Conservation (phyloP, 2,888 invertebrate genomes). For the Sphaeridia pumilis region DNA sequence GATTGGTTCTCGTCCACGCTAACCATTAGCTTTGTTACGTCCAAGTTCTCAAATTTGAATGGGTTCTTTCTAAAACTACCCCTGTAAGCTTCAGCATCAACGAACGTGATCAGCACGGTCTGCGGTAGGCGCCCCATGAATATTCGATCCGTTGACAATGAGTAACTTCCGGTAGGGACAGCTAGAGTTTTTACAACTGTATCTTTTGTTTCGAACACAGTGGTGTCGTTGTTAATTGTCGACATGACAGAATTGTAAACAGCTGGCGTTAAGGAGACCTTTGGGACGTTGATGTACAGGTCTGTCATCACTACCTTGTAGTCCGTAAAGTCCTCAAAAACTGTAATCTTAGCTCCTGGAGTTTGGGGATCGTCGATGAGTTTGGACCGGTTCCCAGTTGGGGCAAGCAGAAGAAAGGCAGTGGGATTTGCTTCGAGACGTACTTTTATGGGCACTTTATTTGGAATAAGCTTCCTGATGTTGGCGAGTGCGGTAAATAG, state of each 20-base stretch:
- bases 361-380: no score
- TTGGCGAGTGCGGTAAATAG: neutral
- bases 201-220: neutral
- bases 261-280: neutral
- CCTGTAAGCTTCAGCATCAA: neutral
- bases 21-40: neutral
- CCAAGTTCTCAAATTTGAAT: neutral
- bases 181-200: neutral
- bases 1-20: neutral
- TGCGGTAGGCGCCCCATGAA: neutral
- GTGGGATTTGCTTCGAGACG: neutral
- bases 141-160: neutral
- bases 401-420: neutral
- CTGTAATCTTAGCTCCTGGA: neutral
- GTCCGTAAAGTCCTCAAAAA: neutral
- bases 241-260: neutral
- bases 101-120: neutral
- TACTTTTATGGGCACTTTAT: neutral
- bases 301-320: no score
- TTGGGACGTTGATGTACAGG: neutral
- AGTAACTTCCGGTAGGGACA: neutral
- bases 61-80: neutral
- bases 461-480: neutral
- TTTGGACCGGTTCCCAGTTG: no score
- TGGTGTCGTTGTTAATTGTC: neutral